Evolutionary conservation across 2,113 vertebrate species (phyloP).

Genomic region (Scartelaos histophorus): DNA sequence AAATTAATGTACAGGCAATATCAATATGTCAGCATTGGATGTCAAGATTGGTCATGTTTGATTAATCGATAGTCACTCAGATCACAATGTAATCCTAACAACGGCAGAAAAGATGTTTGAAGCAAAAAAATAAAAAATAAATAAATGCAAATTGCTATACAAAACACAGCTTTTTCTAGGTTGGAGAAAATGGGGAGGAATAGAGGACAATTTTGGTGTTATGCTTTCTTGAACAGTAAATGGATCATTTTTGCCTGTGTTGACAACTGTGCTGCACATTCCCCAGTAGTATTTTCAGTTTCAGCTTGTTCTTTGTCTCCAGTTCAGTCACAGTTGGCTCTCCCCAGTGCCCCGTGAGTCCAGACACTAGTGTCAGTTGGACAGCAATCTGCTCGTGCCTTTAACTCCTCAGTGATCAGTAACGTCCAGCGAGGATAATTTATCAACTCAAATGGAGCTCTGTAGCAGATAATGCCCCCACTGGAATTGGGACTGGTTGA

Average conservation of each 20-base stretch:
- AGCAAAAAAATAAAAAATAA: too few species aligned
- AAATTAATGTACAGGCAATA: neutral
- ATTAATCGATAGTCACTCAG: too few species aligned
- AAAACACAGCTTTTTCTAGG: too few species aligned
- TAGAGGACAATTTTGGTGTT: neutral
- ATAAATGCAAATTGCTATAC: too few species aligned
- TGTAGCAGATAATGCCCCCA: constrained; percentile 36
- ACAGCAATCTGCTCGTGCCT: constrained; percentile 28
- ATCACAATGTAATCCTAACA: too few species aligned
- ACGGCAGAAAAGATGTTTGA: too few species aligned
- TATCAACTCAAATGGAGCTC: constrained; percentile 46
- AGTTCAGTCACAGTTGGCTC: constrained; percentile 46
- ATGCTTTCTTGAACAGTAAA: neutral
- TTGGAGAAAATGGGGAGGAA: too few species aligned
- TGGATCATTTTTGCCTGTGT: constrained; percentile 4
- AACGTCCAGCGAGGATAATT: constrained; percentile 49
- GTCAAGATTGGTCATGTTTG: too few species aligned
- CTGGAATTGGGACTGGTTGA: constrained; percentile 30
- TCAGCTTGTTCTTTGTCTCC: constrained; percentile 30
- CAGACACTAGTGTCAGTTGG: constrained; percentile 40
- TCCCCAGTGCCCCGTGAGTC: constrained; percentile 29
- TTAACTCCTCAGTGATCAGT: constrained; percentile 54
- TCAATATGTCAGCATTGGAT: neutral
- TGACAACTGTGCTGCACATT: constrained; percentile 7
- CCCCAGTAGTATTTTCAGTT: constrained; percentile 24